These are phyloP conservation scores for Xiphorhynchus erythropygius DNA, from an alignment of 2,797 vertebrate genomes.

Conservation along the genomic window DNA sequence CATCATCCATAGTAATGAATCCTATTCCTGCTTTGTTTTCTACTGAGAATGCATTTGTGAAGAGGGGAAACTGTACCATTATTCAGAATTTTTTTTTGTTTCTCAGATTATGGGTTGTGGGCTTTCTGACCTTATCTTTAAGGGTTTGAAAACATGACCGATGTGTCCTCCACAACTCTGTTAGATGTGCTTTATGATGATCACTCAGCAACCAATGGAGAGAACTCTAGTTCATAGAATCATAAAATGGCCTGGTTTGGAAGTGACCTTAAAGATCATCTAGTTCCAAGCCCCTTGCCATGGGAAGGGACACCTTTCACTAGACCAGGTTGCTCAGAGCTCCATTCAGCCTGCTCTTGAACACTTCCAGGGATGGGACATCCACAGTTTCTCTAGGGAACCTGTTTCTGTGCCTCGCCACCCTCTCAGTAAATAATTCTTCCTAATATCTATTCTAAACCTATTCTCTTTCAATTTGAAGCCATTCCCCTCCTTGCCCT, in stretches of 20 bases:
- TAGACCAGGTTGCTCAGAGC: background rate
- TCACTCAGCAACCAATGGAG: background rate
- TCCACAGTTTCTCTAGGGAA: background rate
- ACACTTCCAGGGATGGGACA: background rate
- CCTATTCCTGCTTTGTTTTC: background rate
- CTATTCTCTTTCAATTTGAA: background rate
- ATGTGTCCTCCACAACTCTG: background rate
- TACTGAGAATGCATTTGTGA: background rate
- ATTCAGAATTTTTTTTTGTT: background rate
- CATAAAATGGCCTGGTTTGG: background rate
- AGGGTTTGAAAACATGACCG: background rate
- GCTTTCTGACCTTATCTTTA: background rate
- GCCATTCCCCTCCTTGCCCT: background rate
- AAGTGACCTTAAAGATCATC: background rate
- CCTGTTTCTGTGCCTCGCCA: background rate
- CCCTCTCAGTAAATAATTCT: background rate
- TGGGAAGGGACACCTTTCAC: background rate
- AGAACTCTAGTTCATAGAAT: background rate
- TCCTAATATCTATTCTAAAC: fast-evolving
- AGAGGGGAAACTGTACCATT: background rate
- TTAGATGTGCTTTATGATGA: background rate
- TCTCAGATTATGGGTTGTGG: background rate
- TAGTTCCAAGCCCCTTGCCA: background rate
- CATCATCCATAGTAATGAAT: background rate
- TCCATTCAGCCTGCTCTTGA: background rate